Evolutionary conservation across 2,113 vertebrate species (phyloP).

Genomic region (Saguinus midas): DNA sequence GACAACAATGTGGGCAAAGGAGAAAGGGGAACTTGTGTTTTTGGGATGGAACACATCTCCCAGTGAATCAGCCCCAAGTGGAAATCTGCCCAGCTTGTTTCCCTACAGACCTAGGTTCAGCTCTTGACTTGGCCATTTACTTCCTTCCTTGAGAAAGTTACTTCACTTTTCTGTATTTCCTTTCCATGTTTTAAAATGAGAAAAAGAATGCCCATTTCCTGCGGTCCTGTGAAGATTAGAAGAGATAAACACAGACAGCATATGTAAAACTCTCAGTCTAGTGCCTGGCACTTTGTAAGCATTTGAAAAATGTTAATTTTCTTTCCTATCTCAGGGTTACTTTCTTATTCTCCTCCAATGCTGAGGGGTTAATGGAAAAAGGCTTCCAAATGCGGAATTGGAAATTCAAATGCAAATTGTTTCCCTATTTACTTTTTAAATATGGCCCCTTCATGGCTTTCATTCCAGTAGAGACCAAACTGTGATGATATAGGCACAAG

Average conservation of each 20-base stretch:
- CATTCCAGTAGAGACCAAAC: not conserved
- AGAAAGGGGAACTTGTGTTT: not conserved
- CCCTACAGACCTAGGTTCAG: not conserved
- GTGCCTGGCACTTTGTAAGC: not conserved
- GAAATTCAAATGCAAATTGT: not conserved
- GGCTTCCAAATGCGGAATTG: not conserved
- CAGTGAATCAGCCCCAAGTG: not conserved
- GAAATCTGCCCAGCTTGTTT: not conserved
- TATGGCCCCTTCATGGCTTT: not conserved
- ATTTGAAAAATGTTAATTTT: not conserved
- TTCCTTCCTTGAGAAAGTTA: not conserved
- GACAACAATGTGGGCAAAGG: not conserved
- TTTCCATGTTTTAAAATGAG: slow-evolving; percentile 24
- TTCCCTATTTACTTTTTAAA: not conserved
- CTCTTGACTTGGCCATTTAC: not conserved
- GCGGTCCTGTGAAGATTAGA: not conserved
- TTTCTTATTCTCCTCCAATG: not conserved
- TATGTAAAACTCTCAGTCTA: not conserved
- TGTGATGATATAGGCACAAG: not conserved
- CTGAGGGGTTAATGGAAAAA: not conserved
- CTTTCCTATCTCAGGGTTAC: not conserved
- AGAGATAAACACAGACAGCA: not conserved
- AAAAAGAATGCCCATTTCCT: not conserved
- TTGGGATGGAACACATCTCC: not conserved
- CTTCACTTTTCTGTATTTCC: not conserved